phyloP scores from a whole-genome alignment of 2,888 invertebrate genomes.

The Pterobdella sp. region DNA sequence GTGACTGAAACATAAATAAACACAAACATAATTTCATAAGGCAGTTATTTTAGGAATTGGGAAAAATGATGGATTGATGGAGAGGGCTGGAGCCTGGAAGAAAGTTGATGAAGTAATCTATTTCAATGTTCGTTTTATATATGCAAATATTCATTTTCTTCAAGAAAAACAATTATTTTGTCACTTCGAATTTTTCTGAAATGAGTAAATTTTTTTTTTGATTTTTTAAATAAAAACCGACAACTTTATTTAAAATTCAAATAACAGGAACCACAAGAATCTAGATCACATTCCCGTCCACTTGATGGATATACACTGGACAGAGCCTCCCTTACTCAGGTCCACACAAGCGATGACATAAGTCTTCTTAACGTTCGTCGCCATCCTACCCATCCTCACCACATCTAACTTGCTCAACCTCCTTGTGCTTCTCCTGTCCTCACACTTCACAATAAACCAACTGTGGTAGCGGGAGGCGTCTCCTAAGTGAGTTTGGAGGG shows the following conservation, averaged over 20 bases:
- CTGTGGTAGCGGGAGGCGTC: slow-evolving; percentile 74
- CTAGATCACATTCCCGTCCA: too few species aligned
- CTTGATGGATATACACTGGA: slow-evolving; percentile 22
- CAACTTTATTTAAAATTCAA: neutral
- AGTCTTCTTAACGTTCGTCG: slow-evolving; percentile 36
- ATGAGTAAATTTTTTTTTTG: neutral
- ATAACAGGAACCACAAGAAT: too few species aligned
- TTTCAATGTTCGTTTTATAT: too few species aligned
- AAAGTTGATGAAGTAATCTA: too few species aligned
- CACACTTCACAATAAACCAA: slow-evolving; percentile 66
- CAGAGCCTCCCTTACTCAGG: slow-evolving; percentile 10
- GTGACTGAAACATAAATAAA: too few species aligned
- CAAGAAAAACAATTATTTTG: too few species aligned
- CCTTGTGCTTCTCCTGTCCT: neutral
- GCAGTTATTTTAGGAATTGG: too few species aligned
- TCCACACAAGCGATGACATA: slow-evolving; percentile 32
- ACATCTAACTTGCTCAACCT: slow-evolving; percentile 28
- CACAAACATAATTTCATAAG: too few species aligned
- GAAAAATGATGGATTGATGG: neutral
- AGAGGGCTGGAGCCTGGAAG: neutral
- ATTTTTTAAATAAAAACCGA: neutral
- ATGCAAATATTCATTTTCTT: too few species aligned
- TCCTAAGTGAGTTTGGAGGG: slow-evolving; percentile 55
- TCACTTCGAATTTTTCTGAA: neutral
- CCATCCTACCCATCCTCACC: slow-evolving; percentile 35